Conservation (phyloP, 2,113 vertebrate species). For the Fulica atra region DNA sequence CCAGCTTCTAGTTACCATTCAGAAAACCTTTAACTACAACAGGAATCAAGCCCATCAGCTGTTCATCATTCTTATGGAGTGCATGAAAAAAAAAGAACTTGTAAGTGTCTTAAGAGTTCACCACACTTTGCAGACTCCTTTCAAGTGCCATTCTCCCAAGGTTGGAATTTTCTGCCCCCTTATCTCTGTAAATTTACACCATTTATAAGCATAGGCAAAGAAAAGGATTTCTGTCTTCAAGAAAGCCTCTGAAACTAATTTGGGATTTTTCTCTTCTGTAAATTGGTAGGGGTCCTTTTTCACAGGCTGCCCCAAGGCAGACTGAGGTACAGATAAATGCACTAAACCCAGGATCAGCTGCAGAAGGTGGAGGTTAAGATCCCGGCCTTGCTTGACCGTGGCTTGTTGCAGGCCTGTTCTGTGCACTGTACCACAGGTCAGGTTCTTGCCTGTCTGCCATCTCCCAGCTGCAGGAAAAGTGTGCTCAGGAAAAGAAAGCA, state of each 20-base stretch:
- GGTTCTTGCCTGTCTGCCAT: background rate
- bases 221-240: background rate
- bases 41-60: conserved; percentile 92
- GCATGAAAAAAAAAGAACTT: conserved; percentile 97
- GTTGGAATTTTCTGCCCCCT: background rate
- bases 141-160: background rate
- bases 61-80: conserved; percentile 91
- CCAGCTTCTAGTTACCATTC: conserved; percentile 94
- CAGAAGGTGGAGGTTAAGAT: background rate
- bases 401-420: background rate
- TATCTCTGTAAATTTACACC: background rate
- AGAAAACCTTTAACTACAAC: conserved; percentile 97
- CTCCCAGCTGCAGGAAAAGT: background rate
- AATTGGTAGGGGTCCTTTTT: background rate
- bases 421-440: background rate
- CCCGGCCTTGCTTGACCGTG: background rate
- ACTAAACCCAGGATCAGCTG: background rate
- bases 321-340: background rate
- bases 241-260: background rate
- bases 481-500: background rate
- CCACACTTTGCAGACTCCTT: background rate
- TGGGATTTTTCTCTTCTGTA: background rate
- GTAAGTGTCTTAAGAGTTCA: conserved; percentile 80
- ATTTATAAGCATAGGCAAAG: background rate
- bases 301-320: background rate